These are phyloP conservation scores for Pristionchus entomophagus DNA, from an alignment of 2,888 invertebrate genomes.

Conservation along the genomic window DNA sequence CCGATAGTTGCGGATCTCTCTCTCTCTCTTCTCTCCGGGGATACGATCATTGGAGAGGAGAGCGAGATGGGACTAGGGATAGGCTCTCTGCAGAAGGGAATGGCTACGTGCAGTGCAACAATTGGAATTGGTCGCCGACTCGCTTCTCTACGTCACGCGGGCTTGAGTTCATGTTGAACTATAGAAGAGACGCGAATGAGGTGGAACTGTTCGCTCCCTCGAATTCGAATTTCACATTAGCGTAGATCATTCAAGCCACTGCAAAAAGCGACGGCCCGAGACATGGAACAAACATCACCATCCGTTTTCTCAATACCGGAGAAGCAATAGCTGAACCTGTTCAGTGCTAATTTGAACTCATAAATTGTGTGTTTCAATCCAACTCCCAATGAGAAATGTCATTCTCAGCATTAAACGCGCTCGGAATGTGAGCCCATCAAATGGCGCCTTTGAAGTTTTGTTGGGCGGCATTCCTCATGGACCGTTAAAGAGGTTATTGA, in stretches of 20 bases:
- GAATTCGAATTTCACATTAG: neutral
- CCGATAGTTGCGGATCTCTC: too few relatives aligned
- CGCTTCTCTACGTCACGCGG: neutral
- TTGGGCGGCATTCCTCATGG: neutral
- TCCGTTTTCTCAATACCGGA: neutral
- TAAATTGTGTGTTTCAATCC: too few relatives aligned
- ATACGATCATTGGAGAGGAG: too few relatives aligned
- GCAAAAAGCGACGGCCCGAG: conserved; percentile 12
- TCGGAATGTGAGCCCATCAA: neutral
- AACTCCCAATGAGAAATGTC: too few relatives aligned
- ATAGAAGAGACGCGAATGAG: neutral
- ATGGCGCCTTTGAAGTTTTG: conserved; percentile 16
- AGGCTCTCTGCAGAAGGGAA: neutral
- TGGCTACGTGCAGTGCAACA: neutral
- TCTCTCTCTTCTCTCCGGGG: too few relatives aligned
- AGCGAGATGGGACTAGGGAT: too few relatives aligned
- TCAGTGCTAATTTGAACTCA: too few relatives aligned
- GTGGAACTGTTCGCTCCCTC: neutral
- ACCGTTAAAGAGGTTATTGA: neutral
- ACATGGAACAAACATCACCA: conserved; percentile 3
- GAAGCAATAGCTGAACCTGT: too few relatives aligned
- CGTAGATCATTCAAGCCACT: neutral
- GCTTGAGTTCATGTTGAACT: neutral
- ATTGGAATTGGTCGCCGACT: neutral
- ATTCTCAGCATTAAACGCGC: too few relatives aligned